These are phyloP conservation scores for Oreohelix idahoensis DNA, from an alignment of 1,140 invertebrate species.

Conservation along the genomic window DNA sequence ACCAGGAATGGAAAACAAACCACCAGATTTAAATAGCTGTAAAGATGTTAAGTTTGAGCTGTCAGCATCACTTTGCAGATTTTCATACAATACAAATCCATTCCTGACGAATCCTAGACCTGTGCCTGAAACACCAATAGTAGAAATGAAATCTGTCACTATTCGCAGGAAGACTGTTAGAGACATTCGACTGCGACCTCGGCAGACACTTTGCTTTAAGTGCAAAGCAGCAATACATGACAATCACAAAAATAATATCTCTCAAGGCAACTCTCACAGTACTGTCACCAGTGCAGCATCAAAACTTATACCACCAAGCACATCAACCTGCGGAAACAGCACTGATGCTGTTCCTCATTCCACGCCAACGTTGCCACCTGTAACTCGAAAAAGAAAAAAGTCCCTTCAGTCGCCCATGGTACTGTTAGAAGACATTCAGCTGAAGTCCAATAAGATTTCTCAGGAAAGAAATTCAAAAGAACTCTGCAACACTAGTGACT, in stretches of 20 bases:
- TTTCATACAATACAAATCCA: constrained; percentile 33
- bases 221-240: constrained; percentile 38
- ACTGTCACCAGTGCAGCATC: background rate
- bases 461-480: constrained; percentile 13
- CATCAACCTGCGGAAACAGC: background rate
- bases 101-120: constrained; percentile 33
- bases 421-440: constrained; percentile 36
- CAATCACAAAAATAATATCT: background rate
- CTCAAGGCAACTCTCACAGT: constrained; percentile 3
- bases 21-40: background rate
- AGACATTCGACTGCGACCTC: constrained; percentile 32
- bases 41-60: constrained; percentile 31
- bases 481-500: background rate
- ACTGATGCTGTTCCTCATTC: background rate
- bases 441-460: background rate
- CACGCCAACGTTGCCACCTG: background rate
- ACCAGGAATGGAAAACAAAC: constrained; percentile 24
- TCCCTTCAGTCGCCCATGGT: constrained; percentile 33
- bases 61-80: constrained; percentile 19
- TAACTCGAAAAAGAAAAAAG: constrained; percentile 20
- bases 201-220: constrained; percentile 32
- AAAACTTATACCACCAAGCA: constrained; percentile 1
- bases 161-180: constrained; percentile 23
- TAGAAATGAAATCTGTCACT: constrained; percentile 34
- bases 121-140: constrained; percentile 17